These are phyloP conservation scores for Hoplostethus mediterraneus DNA, from an alignment of 2,797 vertebrate genomes.

Conservation along the genomic window DNA sequence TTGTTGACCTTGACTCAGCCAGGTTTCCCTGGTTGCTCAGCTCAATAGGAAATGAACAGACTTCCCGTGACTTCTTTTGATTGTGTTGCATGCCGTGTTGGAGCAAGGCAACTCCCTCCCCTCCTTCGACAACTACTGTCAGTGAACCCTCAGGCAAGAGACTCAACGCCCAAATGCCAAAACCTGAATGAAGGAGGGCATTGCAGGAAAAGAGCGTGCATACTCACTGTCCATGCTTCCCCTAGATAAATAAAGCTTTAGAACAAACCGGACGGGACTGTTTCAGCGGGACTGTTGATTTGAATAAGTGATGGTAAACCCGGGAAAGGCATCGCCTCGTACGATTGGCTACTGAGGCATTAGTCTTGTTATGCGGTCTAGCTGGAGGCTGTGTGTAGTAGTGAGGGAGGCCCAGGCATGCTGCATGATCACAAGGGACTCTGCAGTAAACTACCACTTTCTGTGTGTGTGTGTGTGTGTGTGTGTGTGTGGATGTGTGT, in stretches of 20 bases:
- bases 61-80: too few species aligned
- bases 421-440: slow-evolving; percentile 55
- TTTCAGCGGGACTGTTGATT: background rate
- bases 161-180: background rate
- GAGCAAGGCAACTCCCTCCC: too few species aligned
- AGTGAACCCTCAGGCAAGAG: background rate
- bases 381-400: slow-evolving; percentile 1
- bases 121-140: background rate
- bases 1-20: too few species aligned
- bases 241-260: background rate
- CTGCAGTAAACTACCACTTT: slow-evolving; percentile 18
- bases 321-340: slow-evolving; percentile 7
- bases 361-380: slow-evolving; percentile 6
- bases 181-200: background rate
- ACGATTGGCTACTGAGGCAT: slow-evolving; percentile 8
- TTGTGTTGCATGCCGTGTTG: too few species aligned
- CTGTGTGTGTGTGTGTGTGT: background rate
- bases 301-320: background rate
- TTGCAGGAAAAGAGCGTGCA: too few species aligned
- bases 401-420: slow-evolving; percentile 38
- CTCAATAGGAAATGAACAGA: too few species aligned
- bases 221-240: background rate
- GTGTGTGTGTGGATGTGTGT: slow-evolving; percentile 6
- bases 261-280: background rate
- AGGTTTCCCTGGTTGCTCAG: too few species aligned